Conservation (phyloP, 2,888 invertebrate species). For the Camptogramma bilineatum region DNA sequence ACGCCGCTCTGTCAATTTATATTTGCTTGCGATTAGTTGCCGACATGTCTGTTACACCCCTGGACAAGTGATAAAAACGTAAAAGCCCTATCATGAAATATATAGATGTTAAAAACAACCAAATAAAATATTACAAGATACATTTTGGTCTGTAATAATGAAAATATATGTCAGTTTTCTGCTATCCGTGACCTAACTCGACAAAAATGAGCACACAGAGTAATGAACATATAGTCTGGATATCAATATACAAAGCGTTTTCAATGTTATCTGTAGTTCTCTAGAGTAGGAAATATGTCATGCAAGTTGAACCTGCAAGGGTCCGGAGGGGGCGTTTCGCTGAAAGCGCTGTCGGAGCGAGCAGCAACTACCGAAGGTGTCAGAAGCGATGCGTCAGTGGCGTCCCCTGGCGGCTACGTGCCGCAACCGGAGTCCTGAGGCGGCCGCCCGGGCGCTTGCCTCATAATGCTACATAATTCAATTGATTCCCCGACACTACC, state of each 20-base stretch:
- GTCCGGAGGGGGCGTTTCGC: constrained; percentile 46
- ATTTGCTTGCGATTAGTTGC: constrained; percentile 80
- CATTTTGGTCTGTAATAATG: background rate
- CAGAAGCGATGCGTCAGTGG: constrained; percentile 76
- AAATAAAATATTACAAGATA: background rate
- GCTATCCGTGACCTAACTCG: no score
- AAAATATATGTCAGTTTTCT: background rate
- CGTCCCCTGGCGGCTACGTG: constrained; percentile 67
- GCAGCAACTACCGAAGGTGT: constrained; percentile 76
- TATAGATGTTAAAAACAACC: background rate
- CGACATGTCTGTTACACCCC: constrained; percentile 50
- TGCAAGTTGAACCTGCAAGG: constrained; percentile 40
- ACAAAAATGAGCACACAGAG: no score
- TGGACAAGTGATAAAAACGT: constrained; percentile 18
- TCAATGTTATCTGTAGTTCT: constrained; percentile 11
- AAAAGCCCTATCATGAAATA: background rate
- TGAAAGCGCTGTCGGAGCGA: constrained; percentile 47
- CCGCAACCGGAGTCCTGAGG: constrained; percentile 71
- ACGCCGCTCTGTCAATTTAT: constrained; percentile 77
- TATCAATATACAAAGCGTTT: background rate
- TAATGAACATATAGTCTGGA: no score
- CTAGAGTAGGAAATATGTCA: constrained; percentile 41
- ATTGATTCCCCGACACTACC: constrained; percentile 84
- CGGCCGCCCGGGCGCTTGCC: constrained; percentile 55
- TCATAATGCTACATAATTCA: constrained; percentile 84